Evolutionary conservation across 2,797 vertebrate genomes (phyloP).

Genomic region (Momotus momota): DNA sequence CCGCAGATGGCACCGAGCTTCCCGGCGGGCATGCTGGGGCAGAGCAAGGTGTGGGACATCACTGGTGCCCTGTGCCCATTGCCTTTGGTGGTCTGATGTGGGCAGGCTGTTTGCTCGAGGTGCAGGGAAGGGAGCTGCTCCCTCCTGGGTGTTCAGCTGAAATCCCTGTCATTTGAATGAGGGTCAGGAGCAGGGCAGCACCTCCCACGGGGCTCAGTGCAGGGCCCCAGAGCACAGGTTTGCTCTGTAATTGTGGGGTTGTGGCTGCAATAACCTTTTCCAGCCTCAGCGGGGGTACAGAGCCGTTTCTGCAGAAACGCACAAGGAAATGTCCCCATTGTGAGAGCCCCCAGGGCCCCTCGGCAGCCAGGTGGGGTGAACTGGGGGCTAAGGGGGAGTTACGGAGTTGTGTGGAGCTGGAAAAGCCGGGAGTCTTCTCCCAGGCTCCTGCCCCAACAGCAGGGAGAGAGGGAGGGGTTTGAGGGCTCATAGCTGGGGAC

Average conservation of each 20-base stretch:
- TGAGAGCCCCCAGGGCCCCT: neutral
- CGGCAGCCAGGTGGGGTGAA: fast-evolving
- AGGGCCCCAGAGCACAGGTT: neutral
- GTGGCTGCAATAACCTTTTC: neutral
- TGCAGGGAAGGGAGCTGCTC: neutral
- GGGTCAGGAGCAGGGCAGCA: neutral
- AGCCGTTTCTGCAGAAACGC: neutral
- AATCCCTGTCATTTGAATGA: neutral
- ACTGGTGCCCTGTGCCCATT: fast-evolving
- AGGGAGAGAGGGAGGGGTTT: neutral
- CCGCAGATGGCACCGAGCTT: neutral
- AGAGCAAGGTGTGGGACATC: neutral
- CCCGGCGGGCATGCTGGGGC: neutral
- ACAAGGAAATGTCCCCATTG: neutral
- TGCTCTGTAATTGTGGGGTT: neutral
- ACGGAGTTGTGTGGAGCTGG: fast-evolving
- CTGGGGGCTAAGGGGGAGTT: neutral
- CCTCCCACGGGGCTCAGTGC: neutral
- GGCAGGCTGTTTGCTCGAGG: neutral
- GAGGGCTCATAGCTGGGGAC: neutral
- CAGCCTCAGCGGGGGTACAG: neutral
- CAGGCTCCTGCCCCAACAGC: neutral
- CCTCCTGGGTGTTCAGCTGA: neutral
- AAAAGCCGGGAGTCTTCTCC: neutral
- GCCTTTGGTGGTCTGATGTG: neutral